Conservation (phyloP, 2,888 invertebrate species). For the Euplagia quadripunctaria region DNA sequence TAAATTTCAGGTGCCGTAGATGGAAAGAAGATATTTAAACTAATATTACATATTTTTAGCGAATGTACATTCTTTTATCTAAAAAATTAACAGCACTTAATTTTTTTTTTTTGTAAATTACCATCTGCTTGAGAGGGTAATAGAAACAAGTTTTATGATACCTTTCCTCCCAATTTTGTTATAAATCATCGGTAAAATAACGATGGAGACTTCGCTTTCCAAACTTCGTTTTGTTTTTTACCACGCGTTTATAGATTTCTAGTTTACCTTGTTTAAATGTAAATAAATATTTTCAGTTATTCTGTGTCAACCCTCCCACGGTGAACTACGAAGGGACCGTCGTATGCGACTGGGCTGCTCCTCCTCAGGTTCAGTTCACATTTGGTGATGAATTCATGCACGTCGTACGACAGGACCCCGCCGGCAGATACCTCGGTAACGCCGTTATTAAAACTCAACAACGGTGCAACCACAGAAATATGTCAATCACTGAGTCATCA, state of each 20-base stretch:
- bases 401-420: conserved; percentile 74
- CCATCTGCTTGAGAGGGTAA: too few relatives aligned
- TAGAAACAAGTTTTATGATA: too few relatives aligned
- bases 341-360: conserved; percentile 79
- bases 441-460: conserved; percentile 77
- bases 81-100: too few relatives aligned
- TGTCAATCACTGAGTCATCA: not conserved
- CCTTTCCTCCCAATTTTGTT: too few relatives aligned
- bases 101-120: too few relatives aligned
- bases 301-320: conserved; percentile 71
- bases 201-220: too few relatives aligned
- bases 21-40: not conserved
- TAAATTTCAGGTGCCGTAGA: not conserved
- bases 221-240: too few relatives aligned
- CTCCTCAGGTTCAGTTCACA: conserved; percentile 76
- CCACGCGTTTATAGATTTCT: too few relatives aligned
- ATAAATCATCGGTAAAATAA: too few relatives aligned
- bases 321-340: conserved; percentile 71
- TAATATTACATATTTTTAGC: too few relatives aligned
- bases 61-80: too few relatives aligned
- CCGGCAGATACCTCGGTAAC: conserved; percentile 68
- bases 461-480: conserved; percentile 67
- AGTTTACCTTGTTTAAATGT: not conserved
- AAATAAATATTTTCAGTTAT: conserved; percentile 65
- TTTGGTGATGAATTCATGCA: conserved; percentile 77